A percentile compares a stretch with the other conserved stretches of the same genome.
phyloP scores from a whole-genome alignment of 2,888 invertebrate species.

The Cylloceria caligata region DNA sequence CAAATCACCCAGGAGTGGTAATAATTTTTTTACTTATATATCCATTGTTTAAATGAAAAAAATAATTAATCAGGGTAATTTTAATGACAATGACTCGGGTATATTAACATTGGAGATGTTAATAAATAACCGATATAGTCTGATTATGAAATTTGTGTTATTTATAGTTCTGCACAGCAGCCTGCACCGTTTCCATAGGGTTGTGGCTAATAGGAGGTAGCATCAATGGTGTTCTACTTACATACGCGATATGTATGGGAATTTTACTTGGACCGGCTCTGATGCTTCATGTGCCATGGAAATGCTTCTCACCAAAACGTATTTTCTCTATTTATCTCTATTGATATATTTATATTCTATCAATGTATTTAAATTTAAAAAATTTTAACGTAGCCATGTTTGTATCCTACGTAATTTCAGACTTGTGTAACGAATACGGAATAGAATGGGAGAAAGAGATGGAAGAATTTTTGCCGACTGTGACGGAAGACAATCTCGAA shows the following conservation, averaged over 20 bases:
- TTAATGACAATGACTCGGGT: constrained; percentile 9
- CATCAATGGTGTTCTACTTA: constrained; percentile 78
- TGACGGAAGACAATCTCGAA: constrained; percentile 82
- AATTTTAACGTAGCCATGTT: not conserved
- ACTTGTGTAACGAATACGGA: constrained; percentile 57
- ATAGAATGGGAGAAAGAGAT: constrained; percentile 83
- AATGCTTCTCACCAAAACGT: constrained; percentile 79
- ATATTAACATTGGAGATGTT: constrained; percentile 4
- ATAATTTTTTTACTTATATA: constrained; percentile 46
- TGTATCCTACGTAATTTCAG: constrained; percentile 18
- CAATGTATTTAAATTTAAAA: not conserved
- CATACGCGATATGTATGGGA: constrained; percentile 79
- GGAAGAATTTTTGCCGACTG: constrained; percentile 83
- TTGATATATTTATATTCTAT: not conserved
- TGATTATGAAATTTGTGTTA: not conserved
- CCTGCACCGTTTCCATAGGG: constrained; percentile 77
- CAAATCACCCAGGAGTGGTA: constrained; percentile 81
- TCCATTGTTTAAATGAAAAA: constrained; percentile 16
- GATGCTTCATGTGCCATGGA: constrained; percentile 75
- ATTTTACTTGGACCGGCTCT: constrained; percentile 79
- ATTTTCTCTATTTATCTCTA: constrained; percentile 24
- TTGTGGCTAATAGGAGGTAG: constrained; percentile 80
- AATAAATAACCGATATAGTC: not conserved
- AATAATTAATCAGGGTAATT: constrained; percentile 1
- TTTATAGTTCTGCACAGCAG: constrained; percentile 80